Conservation (phyloP, 2,113 vertebrate species). For the Corythoichthys intestinalis region DNA sequence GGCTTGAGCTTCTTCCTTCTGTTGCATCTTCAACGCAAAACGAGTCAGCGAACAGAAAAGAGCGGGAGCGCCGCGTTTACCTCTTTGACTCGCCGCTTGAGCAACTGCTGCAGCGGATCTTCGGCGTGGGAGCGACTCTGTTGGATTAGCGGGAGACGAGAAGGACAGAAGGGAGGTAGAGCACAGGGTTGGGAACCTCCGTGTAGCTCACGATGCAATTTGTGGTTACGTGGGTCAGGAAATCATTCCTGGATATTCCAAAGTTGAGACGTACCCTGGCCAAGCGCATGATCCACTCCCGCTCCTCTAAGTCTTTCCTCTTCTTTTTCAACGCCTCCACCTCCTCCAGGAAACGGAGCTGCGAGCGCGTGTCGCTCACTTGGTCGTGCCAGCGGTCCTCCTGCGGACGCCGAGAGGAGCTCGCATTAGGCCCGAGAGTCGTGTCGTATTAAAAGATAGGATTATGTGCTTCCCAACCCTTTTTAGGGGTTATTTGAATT, state of each 20-base stretch:
- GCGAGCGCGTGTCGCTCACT: slow-evolving; percentile 81
- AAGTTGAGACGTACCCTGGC: slow-evolving; percentile 74
- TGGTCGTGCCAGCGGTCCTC: slow-evolving; percentile 72
- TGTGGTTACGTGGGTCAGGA: too few species aligned
- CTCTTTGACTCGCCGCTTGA: slow-evolving; percentile 93
- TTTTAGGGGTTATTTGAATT: too few species aligned
- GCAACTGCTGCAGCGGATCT: slow-evolving; percentile 85
- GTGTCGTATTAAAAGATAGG: too few species aligned
- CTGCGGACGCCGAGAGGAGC: slow-evolving; percentile 50
- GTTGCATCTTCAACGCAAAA: slow-evolving; percentile 77
- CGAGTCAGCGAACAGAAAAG: neutral
- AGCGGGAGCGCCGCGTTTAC: slow-evolving; percentile 22
- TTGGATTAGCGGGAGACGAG: slow-evolving; percentile 36
- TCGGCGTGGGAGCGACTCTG: slow-evolving; percentile 88
- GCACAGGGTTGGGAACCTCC: too few species aligned
- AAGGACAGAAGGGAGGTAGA: neutral
- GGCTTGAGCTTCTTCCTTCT: slow-evolving; percentile 84
- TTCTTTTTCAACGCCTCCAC: slow-evolving; percentile 83
- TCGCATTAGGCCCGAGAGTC: neutral
- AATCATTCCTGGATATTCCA: too few species aligned
- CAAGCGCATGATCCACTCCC: slow-evolving; percentile 78
- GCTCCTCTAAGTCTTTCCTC: slow-evolving; percentile 81
- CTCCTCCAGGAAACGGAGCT: slow-evolving; percentile 89
- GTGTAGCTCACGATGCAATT: too few species aligned
- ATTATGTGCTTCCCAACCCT: too few species aligned